A percentile compares a stretch with the other conserved stretches of the same genome.
phyloP scores from a whole-genome alignment of 2,113 vertebrate species.

The Nerophis lumbriciformis region DNA sequence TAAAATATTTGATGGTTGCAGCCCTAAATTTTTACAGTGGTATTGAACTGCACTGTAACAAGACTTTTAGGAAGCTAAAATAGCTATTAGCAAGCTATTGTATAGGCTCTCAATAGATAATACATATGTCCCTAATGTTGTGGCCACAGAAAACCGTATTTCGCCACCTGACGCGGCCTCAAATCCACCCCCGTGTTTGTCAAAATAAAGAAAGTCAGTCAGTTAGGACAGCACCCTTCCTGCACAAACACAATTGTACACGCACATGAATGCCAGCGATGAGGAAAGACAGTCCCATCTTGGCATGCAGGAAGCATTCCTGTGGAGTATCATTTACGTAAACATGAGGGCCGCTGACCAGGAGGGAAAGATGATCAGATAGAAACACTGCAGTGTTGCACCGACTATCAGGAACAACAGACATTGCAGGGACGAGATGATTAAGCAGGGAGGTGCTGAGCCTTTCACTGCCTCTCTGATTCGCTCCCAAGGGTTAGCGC shows the following conservation, averaged over 20 bases:
- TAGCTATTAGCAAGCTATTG: too few species aligned
- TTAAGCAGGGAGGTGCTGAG: constrained; percentile 59
- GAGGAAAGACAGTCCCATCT: constrained; percentile 69
- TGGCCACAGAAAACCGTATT: constrained; percentile 11
- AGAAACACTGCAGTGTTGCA: constrained; percentile 67
- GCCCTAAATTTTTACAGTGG: too few species aligned
- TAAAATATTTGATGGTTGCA: too few species aligned
- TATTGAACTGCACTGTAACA: too few species aligned
- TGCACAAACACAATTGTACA: constrained; percentile 34
- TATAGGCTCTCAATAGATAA: neutral
- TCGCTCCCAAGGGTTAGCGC: constrained; percentile 31
- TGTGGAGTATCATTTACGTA: constrained; percentile 72
- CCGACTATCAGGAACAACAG: constrained; percentile 61
- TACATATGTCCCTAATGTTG: neutral
- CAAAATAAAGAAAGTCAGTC: constrained; percentile 42
- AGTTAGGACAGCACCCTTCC: constrained; percentile 24
- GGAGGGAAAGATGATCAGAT: constrained; percentile 65
- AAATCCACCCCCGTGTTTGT: constrained; percentile 34
- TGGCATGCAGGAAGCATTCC: constrained; percentile 69
- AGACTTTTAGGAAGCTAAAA: too few species aligned
- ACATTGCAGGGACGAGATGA: constrained; percentile 55
- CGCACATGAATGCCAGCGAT: constrained; percentile 46
- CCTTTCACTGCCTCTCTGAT: constrained; percentile 25
- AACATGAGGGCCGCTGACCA: constrained; percentile 69
- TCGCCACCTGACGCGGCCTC: constrained; percentile 26